A percentile compares a stretch with the other conserved stretches of the same genome.
Evolutionary conservation across 2,113 vertebrate species (phyloP).

Genomic region (Caracal caracal): DNA sequence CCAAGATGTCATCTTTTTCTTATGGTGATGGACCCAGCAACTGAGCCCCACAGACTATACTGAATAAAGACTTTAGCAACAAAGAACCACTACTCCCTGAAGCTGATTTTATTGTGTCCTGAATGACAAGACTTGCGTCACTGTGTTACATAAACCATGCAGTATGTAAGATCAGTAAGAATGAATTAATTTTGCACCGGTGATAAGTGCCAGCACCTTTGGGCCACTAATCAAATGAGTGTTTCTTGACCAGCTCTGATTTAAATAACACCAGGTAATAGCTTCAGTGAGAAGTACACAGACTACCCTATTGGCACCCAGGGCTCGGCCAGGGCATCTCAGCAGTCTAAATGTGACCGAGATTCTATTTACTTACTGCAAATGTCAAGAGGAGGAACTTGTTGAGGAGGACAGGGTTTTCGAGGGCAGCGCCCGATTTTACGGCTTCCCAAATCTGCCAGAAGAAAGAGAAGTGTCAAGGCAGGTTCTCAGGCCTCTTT

Average conservation of each 20-base stretch:
- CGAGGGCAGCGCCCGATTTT: conserved; percentile 91
- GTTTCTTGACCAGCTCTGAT: background rate
- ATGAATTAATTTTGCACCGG: background rate
- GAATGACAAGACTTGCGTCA: background rate
- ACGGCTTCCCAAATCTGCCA: conserved; percentile 95
- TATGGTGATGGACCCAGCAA: background rate
- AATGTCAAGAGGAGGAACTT: conserved; percentile 97
- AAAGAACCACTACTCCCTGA: background rate
- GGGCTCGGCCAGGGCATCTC: background rate
- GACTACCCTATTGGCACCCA: background rate
- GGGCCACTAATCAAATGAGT: background rate
- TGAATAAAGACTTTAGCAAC: background rate
- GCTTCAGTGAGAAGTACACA: background rate
- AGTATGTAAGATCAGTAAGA: background rate
- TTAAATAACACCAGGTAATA: background rate
- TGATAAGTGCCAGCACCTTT: background rate
- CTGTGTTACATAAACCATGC: background rate
- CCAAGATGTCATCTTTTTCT: background rate
- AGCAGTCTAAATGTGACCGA: background rate
- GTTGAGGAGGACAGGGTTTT: conserved; percentile 92
- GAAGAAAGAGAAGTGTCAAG: background rate
- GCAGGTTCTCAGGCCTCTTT: background rate
- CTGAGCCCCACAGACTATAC: background rate
- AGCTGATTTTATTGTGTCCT: background rate
- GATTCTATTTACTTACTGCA: conserved; percentile 88